Conservation (phyloP, 2,797 vertebrate genomes). For the Enoplosus armatus region DNA sequence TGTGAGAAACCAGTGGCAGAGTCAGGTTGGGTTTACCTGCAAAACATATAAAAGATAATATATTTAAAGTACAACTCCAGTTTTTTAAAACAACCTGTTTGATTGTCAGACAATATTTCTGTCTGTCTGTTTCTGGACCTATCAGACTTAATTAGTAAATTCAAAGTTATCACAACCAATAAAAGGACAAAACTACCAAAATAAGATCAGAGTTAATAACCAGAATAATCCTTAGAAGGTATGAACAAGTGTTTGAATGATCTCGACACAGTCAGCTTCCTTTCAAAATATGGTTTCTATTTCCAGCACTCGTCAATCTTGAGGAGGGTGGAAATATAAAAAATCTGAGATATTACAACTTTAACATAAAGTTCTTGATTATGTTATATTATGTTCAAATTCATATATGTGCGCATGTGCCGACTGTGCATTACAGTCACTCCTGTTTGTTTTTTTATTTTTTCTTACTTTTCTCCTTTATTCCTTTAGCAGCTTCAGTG, state of each 20-base stretch:
- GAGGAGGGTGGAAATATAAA: no score
- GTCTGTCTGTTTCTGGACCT: background rate
- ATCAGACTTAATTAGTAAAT: background rate
- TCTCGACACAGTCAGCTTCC: background rate
- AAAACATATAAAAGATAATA: conserved; percentile 15
- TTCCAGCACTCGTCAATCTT: no score
- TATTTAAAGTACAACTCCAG: background rate
- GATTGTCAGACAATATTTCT: background rate
- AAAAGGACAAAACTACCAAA: background rate
- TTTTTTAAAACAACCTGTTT: background rate
- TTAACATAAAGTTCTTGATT: no score
- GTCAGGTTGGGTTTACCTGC: conserved; percentile 80
- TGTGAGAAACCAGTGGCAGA: conserved; percentile 52
- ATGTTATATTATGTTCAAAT: no score
- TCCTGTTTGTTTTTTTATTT: no score
- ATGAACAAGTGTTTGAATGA: background rate
- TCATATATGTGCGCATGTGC: no score
- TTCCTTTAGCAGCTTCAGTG: no score
- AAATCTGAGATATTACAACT: no score
- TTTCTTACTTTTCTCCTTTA: no score
- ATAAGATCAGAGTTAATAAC: background rate
- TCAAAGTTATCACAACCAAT: background rate
- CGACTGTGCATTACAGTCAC: no score
- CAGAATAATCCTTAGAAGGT: background rate
- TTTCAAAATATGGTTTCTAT: no score